Percentiles rank a stretch among this genome's conserved stretches.
phyloP scores from a whole-genome alignment of 2,113 vertebrate genomes.

The Myrmecophaga tridactyla region DNA sequence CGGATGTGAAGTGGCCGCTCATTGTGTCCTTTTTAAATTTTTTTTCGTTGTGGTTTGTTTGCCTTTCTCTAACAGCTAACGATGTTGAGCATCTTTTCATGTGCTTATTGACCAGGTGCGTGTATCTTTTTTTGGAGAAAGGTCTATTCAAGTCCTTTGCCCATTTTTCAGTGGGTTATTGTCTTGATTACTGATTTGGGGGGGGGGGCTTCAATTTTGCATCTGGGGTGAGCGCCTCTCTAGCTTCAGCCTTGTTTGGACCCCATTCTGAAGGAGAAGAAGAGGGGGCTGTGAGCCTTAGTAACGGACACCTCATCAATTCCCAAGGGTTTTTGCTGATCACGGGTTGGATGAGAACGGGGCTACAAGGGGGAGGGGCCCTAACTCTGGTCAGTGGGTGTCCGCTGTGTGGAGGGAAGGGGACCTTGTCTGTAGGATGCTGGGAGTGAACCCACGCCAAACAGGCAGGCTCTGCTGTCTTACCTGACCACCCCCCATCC shows the following conservation, averaged over 20 bases:
- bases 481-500: rapidly evolving
- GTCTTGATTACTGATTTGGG: neutral
- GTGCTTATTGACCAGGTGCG: neutral
- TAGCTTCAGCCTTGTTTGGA: neutral
- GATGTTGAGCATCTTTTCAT: rapidly evolving
- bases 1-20: neutral
- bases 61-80: neutral
- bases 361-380: neutral
- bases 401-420: neutral
- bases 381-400: neutral
- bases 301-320: too few relatives aligned
- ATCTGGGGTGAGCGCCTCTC: too few relatives aligned
- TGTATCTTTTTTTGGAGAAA: neutral
- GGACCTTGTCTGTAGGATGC: too few relatives aligned
- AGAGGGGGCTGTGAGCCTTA: rapidly evolving
- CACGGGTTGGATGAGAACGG: neutral
- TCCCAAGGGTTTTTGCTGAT: neutral
- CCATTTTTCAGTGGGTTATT: too few relatives aligned
- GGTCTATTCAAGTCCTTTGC: neutral
- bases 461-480: neutral
- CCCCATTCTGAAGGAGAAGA: neutral
- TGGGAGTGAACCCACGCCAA: neutral
- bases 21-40: too few relatives aligned
- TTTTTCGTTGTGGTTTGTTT: neutral
- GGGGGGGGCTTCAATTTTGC: neutral